A percentile compares a stretch with the other conserved stretches of the same genome.
These are phyloP conservation scores for Clamator glandarius DNA, from an alignment of 2,797 vertebrate genomes.

Conservation along the genomic window DNA sequence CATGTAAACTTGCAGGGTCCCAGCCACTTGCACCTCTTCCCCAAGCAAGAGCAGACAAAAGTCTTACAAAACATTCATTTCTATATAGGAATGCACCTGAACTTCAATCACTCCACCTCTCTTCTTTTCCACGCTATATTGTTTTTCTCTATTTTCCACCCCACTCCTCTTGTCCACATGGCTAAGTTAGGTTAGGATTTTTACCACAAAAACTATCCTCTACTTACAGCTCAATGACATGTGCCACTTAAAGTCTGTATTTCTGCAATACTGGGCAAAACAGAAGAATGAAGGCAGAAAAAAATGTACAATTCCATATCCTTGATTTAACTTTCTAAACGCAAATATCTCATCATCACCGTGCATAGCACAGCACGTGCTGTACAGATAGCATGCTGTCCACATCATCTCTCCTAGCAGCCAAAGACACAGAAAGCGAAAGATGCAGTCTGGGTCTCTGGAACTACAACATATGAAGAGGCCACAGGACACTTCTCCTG, in stretches of 20 bases:
- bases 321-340: neutral
- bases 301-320: neutral
- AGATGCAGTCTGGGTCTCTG: neutral
- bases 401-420: neutral
- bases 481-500: neutral
- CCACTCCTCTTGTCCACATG: neutral
- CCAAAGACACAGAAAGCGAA: neutral
- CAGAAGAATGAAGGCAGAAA: neutral
- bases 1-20: neutral
- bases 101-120: neutral
- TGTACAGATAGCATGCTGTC: neutral
- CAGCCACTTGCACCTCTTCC: neutral
- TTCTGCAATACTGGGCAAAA: neutral
- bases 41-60: neutral
- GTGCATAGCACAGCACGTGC: neutral
- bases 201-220: neutral
- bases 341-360: neutral
- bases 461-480: neutral
- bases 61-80: neutral
- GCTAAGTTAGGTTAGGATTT: neutral
- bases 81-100: neutral
- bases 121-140: neutral
- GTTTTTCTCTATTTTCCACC: neutral
- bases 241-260: neutral
- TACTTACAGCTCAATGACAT: neutral